Conservation (phyloP, 2,888 invertebrate genomes). For the Drosophila pseudotakahashii region DNA sequence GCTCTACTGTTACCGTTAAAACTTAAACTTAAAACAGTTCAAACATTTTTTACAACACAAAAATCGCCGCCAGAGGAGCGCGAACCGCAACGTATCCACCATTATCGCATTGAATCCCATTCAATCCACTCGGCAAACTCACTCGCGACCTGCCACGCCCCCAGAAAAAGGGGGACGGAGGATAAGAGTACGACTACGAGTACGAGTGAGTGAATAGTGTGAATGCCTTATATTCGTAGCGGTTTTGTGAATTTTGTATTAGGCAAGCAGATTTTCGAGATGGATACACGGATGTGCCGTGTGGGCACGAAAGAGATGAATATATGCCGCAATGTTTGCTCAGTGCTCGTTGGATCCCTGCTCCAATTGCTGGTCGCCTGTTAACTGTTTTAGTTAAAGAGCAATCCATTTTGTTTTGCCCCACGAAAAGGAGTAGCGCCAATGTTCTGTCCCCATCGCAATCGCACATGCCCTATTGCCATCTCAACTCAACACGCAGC, state of each 20-base stretch:
- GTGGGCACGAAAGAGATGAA: constrained; percentile 50
- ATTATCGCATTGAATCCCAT: constrained; percentile 24
- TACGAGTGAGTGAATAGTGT: constrained; percentile 74
- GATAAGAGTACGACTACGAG: constrained; percentile 48
- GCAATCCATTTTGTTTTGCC: constrained; percentile 83
- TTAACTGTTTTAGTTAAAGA: constrained; percentile 85
- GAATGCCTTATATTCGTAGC: constrained; percentile 75
- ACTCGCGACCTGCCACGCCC: constrained; percentile 26
- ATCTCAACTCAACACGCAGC: constrained; percentile 24
- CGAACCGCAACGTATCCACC: constrained; percentile 36
- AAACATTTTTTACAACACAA: constrained; percentile 80
- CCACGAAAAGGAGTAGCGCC: constrained; percentile 66
- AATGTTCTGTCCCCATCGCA: constrained; percentile 35
- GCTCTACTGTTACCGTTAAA: constrained; percentile 82
- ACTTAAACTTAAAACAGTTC: constrained; percentile 84
- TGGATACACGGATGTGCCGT: constrained; percentile 1
- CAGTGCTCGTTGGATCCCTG: constrained; percentile 24
- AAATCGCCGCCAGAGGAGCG: constrained; percentile 31
- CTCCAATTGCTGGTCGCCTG: constrained; percentile 66
- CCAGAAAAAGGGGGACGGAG: constrained; percentile 7
- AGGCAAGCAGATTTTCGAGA: constrained; percentile 67
- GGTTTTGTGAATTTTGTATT: constrained; percentile 82
- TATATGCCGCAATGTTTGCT: constrained; percentile 52
- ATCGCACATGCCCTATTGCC: constrained; percentile 18
- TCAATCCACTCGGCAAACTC: constrained; percentile 44